Conservation (phyloP, 1,140 invertebrate species). For the Oppia nitens region DNA sequence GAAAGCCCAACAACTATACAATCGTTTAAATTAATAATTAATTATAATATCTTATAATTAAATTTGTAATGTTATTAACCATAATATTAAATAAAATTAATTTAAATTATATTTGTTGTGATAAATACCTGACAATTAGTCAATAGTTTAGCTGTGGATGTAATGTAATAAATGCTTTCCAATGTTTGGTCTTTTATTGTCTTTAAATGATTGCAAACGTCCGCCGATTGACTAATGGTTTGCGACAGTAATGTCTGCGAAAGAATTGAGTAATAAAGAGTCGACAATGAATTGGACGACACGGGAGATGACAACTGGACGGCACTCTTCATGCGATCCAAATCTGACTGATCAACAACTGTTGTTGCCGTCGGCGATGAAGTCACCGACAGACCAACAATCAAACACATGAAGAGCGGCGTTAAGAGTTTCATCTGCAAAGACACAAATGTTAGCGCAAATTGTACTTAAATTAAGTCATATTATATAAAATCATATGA, state of each 20-base stretch:
- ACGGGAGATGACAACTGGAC: not conserved
- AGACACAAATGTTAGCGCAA: no score
- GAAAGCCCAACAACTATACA: not conserved
- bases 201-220: conserved; percentile 1
- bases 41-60: no score
- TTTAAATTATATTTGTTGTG: not conserved
- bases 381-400: no score
- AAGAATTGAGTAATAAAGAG: not conserved
- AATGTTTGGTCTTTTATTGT: not conserved
- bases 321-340: not conserved
- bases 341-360: not conserved
- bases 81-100: not conserved
- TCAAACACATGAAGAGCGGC: no score
- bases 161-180: conserved; percentile 1
- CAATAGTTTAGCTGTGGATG: conserved; percentile 1
- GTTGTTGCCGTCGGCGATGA: not conserved
- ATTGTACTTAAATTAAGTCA: no score
- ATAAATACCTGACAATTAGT: conserved; percentile 1
- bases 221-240: not conserved
- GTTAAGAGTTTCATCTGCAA: no score
- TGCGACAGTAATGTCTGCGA: not conserved
- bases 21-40: no score
- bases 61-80: no score
- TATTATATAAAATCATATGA: no score
- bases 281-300: conserved; percentile 2